These are phyloP conservation scores for Sciaenops ocellatus DNA, from an alignment of 2,797 vertebrate species.

Conservation along the genomic window DNA sequence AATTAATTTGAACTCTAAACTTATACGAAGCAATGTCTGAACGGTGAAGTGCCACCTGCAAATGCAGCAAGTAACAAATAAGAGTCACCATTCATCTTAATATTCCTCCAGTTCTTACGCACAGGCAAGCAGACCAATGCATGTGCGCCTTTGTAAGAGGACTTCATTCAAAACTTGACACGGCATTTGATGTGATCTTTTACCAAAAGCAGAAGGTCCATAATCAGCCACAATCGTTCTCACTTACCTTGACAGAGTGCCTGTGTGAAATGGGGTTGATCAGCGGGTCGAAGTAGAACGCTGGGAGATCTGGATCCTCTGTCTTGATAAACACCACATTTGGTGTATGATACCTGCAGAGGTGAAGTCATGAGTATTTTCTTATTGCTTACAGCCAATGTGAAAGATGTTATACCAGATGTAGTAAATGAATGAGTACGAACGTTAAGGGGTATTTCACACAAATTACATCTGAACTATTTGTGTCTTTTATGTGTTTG, in stretches of 20 bases:
- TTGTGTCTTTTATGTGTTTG: accelerated
- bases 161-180: background rate
- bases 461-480: background rate
- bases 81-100: conserved; percentile 44
- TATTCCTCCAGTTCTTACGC: conserved; percentile 67
- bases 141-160: conserved; percentile 77
- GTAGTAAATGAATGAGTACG: background rate
- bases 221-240: background rate
- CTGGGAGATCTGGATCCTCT: conserved; percentile 98
- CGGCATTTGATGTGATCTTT: accelerated
- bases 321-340: conserved; percentile 99
- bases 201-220: background rate
- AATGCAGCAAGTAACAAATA: conserved; percentile 34
- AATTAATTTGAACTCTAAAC: background rate
- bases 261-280: conserved; percentile 99
- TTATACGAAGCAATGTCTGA: conserved; percentile 50
- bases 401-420: too few species aligned
- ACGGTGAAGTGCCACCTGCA: conserved; percentile 32
- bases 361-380: background rate
- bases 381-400: background rate
- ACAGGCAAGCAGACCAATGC: conserved; percentile 71
- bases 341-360: conserved; percentile 96
- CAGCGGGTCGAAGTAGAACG: conserved; percentile 98
- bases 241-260: conserved; percentile 95
- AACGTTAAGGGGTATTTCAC: accelerated